Evolutionary conservation across 2,113 vertebrate species (phyloP).

Genomic region (Trogon melanurus): DNA sequence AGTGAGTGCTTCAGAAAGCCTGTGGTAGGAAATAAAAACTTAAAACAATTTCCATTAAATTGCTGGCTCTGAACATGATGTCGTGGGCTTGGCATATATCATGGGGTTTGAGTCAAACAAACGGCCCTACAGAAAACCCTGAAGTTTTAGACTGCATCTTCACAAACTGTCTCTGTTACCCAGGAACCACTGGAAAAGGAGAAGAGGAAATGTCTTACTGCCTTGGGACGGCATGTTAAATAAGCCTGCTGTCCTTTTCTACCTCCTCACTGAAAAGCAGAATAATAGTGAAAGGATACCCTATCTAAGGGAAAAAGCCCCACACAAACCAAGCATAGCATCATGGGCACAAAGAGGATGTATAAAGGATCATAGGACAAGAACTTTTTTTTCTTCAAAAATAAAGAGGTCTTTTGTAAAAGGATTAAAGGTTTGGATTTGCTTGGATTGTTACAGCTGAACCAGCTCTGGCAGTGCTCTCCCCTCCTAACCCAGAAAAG

Average conservation of each 20-base stretch:
- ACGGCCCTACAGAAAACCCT: constrained; percentile 34
- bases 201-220: constrained; percentile 27
- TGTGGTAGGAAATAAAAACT: constrained; percentile 57
- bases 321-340: background rate
- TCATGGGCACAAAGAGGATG: background rate
- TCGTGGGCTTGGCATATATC: background rate
- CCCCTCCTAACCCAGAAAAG: background rate
- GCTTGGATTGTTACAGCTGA: background rate
- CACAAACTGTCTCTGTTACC: constrained; percentile 63
- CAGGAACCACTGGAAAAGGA: constrained; percentile 15
- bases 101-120: constrained; percentile 30
- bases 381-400: background rate
- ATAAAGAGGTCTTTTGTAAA: background rate
- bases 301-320: background rate
- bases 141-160: constrained; percentile 27
- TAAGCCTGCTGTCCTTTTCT: constrained; percentile 28
- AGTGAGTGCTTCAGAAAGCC: constrained; percentile 51
- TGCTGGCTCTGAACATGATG: constrained; percentile 10
- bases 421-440: background rate
- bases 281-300: constrained; percentile 35
- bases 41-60: constrained; percentile 67
- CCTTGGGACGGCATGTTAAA: constrained; percentile 32
- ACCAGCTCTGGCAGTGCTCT: background rate
- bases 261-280: background rate
- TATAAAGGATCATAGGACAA: background rate